Conservation (phyloP, 2,888 invertebrate genomes). For the Pterostichus niger region DNA sequence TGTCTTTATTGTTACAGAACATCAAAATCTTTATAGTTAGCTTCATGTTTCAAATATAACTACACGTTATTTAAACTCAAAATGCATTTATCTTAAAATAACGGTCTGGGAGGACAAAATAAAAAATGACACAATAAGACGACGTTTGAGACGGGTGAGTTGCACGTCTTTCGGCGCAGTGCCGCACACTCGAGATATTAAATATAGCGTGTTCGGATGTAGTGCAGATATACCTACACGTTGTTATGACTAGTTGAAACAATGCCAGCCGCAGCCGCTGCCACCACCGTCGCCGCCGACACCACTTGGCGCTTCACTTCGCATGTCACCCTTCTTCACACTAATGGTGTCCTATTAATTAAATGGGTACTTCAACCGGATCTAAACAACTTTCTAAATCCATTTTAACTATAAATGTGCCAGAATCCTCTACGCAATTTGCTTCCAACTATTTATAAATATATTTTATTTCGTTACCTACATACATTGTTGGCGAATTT, state of each 20-base stretch:
- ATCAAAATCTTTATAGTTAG: slow-evolving; percentile 19
- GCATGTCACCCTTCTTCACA: slow-evolving; percentile 58
- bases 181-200: slow-evolving; percentile 37
- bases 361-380: slow-evolving; percentile 57
- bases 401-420: slow-evolving; percentile 50
- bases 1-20: no score
- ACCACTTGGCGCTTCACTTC: slow-evolving; percentile 57
- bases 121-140: slow-evolving; percentile 51
- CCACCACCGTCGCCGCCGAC: background rate
- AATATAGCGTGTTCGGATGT: slow-evolving; percentile 26
- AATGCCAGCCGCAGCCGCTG: slow-evolving; percentile 46
- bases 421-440: slow-evolving; percentile 36
- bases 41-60: slow-evolving; percentile 41
- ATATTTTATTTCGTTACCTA: slow-evolving; percentile 17
- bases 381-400: slow-evolving; percentile 55
- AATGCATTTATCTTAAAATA: slow-evolving; percentile 56
- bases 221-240: background rate
- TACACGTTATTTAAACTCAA: slow-evolving; percentile 53
- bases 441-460: slow-evolving; percentile 10
- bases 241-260: slow-evolving; percentile 62
- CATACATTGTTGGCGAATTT: background rate
- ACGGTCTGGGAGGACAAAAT: slow-evolving; percentile 33
- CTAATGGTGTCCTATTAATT: slow-evolving; percentile 60
- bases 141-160: slow-evolving; percentile 39
- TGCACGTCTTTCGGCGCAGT: slow-evolving; percentile 55